Base-by-base conservation (phyloP, 2,888 invertebrate genomes). In the Sialis fuliginosa region DNA sequence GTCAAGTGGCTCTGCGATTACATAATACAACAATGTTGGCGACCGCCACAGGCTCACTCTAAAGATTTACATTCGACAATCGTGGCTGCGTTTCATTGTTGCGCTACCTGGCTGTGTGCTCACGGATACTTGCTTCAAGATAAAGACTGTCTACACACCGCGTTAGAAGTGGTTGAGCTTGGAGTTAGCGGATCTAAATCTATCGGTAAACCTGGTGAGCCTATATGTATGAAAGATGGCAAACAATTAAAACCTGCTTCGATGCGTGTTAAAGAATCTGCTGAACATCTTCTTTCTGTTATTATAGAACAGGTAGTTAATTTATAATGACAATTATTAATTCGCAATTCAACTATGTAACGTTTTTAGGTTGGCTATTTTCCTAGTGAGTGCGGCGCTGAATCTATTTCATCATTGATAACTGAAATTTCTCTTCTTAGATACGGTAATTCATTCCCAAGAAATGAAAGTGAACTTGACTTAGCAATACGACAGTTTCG, bases 1-100 rank as follows among this genome's bases (percentile, higher is more conserved):
- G 93, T 97, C 22, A 93, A 93, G 58, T 96, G 95, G 89, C 79
- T 98, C 48, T 98, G 97, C 67, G 93, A 97, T 70, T 97, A 96
- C 68, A 95, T 98, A 57, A 82, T 88, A 47, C 85, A 87, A 63
- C 95, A 95, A 63, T 93, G 95, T 69, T 87, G 87, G 57, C 79
- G 92, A 52, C 96, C 92, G 47, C 96, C 90, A 47, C 93, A 81
- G 48, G 88, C 84, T 40, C 92, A 93, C 69, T 91, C 90, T 44
- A 87, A 91, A 62, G 91, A 91, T 70, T 72, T 91, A 53, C 95
- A 96, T 69, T 93, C 93, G 22, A 87, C 91, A 43, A 90, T 91
- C 51, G 90, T 96, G 57, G 86, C 90, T 54, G 82, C 98, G 48
- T 88, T 95, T 73, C 72, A 87, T 61, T 85, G 96, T 68, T 76